Base-by-base conservation (phyloP, 2,888 invertebrate genomes). In the Brachylomia viminalis region DNA sequence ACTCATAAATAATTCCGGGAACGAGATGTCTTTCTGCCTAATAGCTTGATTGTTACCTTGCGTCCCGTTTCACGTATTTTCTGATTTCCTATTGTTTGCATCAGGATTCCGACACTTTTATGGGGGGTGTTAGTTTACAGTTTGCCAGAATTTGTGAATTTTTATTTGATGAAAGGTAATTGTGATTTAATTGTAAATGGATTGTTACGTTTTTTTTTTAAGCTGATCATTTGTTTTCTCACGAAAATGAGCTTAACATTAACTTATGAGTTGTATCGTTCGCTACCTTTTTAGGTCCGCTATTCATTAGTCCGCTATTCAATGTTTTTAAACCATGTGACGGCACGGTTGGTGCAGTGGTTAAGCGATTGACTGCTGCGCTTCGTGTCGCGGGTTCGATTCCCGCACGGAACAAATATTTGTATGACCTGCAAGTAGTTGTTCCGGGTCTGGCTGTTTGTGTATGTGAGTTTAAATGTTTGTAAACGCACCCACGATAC, bases 1-100 rank as follows among this genome's bases (percentile, higher is more conserved):
- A 47, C 69, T 86, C 80, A 72, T 87, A 81, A 87, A 85, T 85
- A 88, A 83, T 80, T 38, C 71, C 33, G 61, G 69, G 62, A 69
- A 65, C 17, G 64, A 27, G 45, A 45, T 61, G n/a, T 30, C 52
- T 75, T 42, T 80, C 66, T 61, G 61, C 65, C 67, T 85, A 75
- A 85, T 80, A 80, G 81, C 76, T 84, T 80, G 72, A 84, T 85
- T 88, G 81, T 82, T 83, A 82, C 64, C 62, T 77, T 75, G 76
- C 80, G 62, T 74, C 74, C 20, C 59, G 61, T 72, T 69, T 79
- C 42, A 72, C 54, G 42, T 72, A 30, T 52, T 61, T 62, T 70
- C 56, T 59, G 45, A 76, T 79, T 65, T 82, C 72, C 66, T 75
- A 38, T 47, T 77, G 1, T 30, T 30, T 42, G 42, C 10, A 10